Conservation (phyloP, 2,113 vertebrate species). For the Lepidiolamprologus cunningtoni region DNA sequence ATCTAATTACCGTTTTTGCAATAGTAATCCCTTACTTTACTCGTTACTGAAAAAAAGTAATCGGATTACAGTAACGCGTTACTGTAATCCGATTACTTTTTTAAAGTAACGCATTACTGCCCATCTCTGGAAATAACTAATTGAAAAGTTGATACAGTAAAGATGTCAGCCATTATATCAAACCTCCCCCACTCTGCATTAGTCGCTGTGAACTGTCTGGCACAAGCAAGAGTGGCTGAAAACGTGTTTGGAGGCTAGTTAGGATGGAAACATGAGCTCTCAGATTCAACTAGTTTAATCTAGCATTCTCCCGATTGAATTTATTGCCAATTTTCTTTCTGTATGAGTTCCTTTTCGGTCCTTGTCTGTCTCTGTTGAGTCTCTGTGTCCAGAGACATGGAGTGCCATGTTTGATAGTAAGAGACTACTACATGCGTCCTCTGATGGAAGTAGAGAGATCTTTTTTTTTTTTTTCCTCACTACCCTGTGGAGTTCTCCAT, state of each 20-base stretch:
- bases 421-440: not conserved
- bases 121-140: not conserved
- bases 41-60: accelerated
- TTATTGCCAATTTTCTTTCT: not conserved
- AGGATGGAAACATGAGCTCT: not conserved
- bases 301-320: not conserved
- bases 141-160: not conserved
- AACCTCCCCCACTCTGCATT: not conserved
- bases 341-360: not conserved
- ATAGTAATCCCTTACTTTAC: no score
- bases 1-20: no score
- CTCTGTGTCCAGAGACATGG: not conserved
- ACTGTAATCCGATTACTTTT: no score
- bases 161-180: not conserved
- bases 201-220: not conserved
- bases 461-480: not conserved
- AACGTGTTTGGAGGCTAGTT: not conserved
- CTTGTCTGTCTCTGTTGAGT: not conserved
- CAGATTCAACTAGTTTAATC: not conserved
- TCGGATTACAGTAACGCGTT: no score
- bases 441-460: not conserved
- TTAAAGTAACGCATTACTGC: not conserved
- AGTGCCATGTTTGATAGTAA: not conserved
- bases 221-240: not conserved
- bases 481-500: not conserved